Conservation (phyloP, 2,113 vertebrate genomes). For the Bubo bubo region DNA sequence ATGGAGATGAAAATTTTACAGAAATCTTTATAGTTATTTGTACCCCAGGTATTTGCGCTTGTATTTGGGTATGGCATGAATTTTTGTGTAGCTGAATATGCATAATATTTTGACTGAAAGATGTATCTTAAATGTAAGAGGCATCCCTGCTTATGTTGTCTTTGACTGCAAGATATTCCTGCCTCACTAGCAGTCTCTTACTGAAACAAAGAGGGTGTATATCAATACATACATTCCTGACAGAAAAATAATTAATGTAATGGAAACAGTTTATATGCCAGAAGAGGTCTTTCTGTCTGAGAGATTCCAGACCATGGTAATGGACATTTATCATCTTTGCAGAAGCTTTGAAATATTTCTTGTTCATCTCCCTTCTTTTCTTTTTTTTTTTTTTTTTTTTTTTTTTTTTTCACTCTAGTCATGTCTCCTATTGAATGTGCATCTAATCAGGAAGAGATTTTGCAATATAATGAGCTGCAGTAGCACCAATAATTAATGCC, state of each 20-base stretch:
- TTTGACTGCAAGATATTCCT: not conserved
- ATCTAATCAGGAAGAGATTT: slow-evolving; percentile 23
- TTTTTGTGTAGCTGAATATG: not conserved
- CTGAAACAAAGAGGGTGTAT: not conserved
- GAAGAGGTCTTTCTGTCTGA: slow-evolving; percentile 8
- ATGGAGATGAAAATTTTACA: not conserved
- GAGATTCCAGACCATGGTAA: not conserved
- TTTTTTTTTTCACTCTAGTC: not conserved
- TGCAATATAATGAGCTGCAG: slow-evolving; percentile 7
- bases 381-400: not conserved
- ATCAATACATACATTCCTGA: not conserved
- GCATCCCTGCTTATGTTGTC: not conserved
- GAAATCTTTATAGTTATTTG: not conserved
- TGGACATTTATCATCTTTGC: not conserved
- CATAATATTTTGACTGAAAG: not conserved
- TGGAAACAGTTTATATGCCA: not conserved
- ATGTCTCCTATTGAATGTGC: not conserved
- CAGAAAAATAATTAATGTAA: slow-evolving; percentile 9
- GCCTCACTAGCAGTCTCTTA: not conserved
- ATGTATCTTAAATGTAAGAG: not conserved
- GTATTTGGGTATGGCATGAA: not conserved
- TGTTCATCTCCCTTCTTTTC: not conserved
- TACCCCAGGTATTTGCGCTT: not conserved
- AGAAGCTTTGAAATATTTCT: slow-evolving; percentile 19
- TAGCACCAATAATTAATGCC: slow-evolving; percentile 43